Base-by-base conservation (phyloP, 2,888 invertebrate species). In the Trachelus troglodyta region DNA sequence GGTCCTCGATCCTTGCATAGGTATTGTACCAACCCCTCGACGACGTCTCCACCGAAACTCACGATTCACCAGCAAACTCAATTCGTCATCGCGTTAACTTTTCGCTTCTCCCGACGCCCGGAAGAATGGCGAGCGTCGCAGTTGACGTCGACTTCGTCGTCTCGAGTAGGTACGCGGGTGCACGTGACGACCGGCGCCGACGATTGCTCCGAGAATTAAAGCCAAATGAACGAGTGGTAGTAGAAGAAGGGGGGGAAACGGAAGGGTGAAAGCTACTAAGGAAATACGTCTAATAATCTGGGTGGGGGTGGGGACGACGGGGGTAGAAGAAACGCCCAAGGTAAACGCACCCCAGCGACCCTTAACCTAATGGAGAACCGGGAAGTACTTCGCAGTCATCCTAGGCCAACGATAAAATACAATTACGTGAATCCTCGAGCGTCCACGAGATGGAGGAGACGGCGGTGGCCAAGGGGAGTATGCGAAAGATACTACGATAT, bases 371-470 rank as follows among this genome's bases (percentile, higher is more conserved):
- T 30, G 69, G 56, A 79, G 77, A 69, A 34, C 31, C 40, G 69
- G 33, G 33, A 78, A 71, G 35, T 78, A 31, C 79, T 76, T 77
- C 77, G 35, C 33, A 68, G 37, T 78, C 74, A 69, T 71, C 74
- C 74, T 37, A 76, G 80, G 77, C 75, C 77, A 78, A 81, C 83
- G 80, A 85, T 84, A 82, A 85, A 85, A 87, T 82, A 85, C 85
- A 85, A 87, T 87, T 84, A 85, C 81, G 74, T 76, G 82, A 84
- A 82, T 84, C 77, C 82, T 76, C 74, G 79, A 56, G 56, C 33
- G 75, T 76, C 69, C 76, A 76, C 74, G 75, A 73, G 30, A 56
- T 23, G 34, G 73, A 69, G 79, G 69, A 35, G 34, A 69, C n/a
- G 23, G 75, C 56, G 34, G 37, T 56, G 75, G 73, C 34, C 69